A percentile compares a stretch with the other conserved stretches of the same genome.
Conservation (phyloP, 2,113 vertebrate genomes). For the Sylvicapra grimmia region DNA sequence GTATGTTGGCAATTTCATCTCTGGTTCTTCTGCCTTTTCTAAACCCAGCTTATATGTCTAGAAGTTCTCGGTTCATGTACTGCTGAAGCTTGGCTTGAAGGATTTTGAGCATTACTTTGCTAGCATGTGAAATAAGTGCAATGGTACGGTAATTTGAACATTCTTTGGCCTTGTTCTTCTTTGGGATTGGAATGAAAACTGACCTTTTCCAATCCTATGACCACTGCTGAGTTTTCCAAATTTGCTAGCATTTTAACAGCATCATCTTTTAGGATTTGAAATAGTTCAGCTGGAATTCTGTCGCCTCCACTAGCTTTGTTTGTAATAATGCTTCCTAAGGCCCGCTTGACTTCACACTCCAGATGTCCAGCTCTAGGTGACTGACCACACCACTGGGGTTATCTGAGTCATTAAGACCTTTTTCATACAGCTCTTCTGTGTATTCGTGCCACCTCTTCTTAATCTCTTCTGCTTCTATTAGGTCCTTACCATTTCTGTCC, state of each 20-base stretch:
- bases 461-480: neutral
- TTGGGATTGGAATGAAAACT: neutral
- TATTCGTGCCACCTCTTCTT: neutral
- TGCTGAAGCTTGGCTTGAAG: neutral
- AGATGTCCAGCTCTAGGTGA: neutral
- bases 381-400: neutral
- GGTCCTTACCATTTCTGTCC: neutral
- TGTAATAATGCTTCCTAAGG: neutral
- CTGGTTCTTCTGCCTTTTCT: neutral
- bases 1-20: neutral
- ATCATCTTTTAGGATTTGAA: neutral
- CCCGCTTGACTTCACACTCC: neutral
- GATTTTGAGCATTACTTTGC: neutral
- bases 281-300: neutral
- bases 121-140: neutral
- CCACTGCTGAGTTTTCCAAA: neutral
- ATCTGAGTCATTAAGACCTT: neutral
- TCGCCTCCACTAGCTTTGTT: neutral
- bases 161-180: neutral
- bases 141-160: neutral
- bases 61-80: neutral
- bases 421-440: neutral
- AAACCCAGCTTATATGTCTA: neutral
- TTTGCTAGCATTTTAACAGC: neutral
- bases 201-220: neutral